phyloP scores from a whole-genome alignment of 1,140 invertebrate species.

The Lasioglossum baleicum region DNA sequence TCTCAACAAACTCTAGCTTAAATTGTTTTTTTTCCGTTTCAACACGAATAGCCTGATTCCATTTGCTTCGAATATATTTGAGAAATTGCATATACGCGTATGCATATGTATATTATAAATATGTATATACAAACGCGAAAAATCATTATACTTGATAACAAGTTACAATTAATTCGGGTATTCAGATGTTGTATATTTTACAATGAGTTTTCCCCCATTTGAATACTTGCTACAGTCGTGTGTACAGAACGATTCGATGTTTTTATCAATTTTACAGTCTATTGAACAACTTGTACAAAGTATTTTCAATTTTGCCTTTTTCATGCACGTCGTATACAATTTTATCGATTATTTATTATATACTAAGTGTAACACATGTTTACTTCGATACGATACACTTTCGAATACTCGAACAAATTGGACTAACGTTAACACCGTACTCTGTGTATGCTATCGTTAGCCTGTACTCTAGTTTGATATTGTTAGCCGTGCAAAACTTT shows the following conservation, averaged over 20 bases:
- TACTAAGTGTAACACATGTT: neutral
- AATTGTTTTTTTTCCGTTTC: neutral
- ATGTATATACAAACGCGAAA: conserved; percentile 13
- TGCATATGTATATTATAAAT: neutral
- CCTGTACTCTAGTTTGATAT: conserved; percentile 2
- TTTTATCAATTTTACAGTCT: conserved; percentile 6
- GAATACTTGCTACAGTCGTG: neutral
- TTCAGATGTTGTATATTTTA: neutral
- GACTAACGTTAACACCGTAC: neutral
- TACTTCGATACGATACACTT: neutral
- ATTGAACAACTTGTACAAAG: neutral
- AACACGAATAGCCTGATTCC: neutral
- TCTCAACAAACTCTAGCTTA: neutral
- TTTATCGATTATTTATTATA: conserved; percentile 17
- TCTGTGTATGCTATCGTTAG: neutral
- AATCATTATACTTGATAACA: neutral
- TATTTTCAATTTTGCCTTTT: neutral
- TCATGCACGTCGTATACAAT: conserved; percentile 7
- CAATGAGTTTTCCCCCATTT: neutral
- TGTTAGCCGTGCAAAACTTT: neutral
- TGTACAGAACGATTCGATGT: neutral
- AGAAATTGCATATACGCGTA: conserved; percentile 4
- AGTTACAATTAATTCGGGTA: neutral
- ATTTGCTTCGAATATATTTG: conserved; percentile 4
- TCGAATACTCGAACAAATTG: conserved; percentile 7